These are phyloP conservation scores for Antitype chi DNA, from an alignment of 2,888 invertebrate species.

Conservation along the genomic window DNA sequence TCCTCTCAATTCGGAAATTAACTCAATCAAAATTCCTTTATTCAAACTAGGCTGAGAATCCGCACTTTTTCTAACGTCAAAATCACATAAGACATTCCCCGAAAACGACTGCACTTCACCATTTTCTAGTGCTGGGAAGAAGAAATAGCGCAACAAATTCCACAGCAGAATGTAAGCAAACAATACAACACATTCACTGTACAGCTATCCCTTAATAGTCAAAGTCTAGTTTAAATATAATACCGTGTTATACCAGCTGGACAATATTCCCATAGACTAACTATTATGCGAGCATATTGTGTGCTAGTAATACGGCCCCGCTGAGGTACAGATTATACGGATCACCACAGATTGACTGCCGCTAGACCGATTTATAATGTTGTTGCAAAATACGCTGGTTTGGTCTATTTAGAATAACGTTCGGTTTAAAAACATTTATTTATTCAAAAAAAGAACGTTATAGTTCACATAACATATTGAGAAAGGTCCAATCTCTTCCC, in stretches of 20 bases:
- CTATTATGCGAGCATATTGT: conserved; percentile 50
- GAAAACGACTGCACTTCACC: too few relatives aligned
- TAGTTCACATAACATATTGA: too few relatives aligned
- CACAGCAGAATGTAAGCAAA: not conserved
- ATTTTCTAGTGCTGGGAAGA: too few relatives aligned
- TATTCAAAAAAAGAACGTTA: too few relatives aligned
- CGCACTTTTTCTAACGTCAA: too few relatives aligned
- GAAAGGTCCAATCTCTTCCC: too few relatives aligned
- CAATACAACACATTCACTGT: not conserved
- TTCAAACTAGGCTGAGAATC: too few relatives aligned
- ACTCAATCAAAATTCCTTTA: too few relatives aligned
- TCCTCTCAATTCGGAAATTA: not conserved
- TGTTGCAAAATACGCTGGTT: not conserved
- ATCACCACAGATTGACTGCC: conserved; percentile 45
- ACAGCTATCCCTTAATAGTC: conserved; percentile 16
- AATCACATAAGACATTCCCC: too few relatives aligned
- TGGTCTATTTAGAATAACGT: not conserved
- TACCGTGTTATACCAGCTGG: conserved; percentile 23
- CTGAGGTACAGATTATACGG: conserved; percentile 54
- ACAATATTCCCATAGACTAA: conserved; percentile 41
- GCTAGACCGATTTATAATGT: conserved; percentile 22
- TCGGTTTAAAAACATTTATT: too few relatives aligned
- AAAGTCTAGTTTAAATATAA: conserved; percentile 37
- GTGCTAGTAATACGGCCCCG: conserved; percentile 25
- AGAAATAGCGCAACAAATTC: too few relatives aligned